A percentile compares a stretch with the other conserved stretches of the same genome.
These are phyloP conservation scores for Dynastes hyllus DNA, from an alignment of 2,888 invertebrate species.

Conservation along the genomic window DNA sequence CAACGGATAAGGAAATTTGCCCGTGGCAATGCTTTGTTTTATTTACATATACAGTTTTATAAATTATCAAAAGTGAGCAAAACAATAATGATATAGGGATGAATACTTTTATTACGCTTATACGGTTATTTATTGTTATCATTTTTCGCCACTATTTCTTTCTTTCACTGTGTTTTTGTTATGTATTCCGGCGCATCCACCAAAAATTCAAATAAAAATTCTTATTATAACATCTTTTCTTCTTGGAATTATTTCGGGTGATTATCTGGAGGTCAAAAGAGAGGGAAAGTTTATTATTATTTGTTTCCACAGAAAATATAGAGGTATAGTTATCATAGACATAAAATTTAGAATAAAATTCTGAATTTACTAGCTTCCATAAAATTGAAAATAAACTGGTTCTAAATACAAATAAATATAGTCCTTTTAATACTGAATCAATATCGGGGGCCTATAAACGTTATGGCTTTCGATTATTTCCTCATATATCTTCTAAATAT, in stretches of 20 bases:
- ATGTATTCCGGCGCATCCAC: not conserved
- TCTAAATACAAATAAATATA: constrained; percentile 13
- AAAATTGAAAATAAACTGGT: constrained; percentile 15
- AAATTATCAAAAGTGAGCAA: no score
- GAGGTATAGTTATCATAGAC: not conserved
- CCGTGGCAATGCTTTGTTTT: constrained; percentile 10
- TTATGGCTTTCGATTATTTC: constrained; percentile 40
- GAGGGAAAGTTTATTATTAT: not conserved
- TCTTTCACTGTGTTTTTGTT: not conserved
- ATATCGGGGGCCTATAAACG: constrained; percentile 41
- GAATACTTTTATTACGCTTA: no score
- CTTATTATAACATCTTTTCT: no score
- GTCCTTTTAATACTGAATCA: constrained; percentile 36
- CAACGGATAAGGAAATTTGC: constrained; percentile 46
- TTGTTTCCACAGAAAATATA: not conserved
- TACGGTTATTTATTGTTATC: no score
- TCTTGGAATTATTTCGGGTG: no score
- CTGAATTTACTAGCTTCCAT: constrained; percentile 16
- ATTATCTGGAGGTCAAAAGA: no score
- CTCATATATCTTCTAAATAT: constrained; percentile 14
- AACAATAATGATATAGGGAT: no score
- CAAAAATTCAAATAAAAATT: not conserved
- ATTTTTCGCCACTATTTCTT: no score
- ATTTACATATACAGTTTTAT: no score
- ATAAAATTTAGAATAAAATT: constrained; percentile 14